Conservation (phyloP, 2,113 vertebrate species). For the Camelus bactrianus region DNA sequence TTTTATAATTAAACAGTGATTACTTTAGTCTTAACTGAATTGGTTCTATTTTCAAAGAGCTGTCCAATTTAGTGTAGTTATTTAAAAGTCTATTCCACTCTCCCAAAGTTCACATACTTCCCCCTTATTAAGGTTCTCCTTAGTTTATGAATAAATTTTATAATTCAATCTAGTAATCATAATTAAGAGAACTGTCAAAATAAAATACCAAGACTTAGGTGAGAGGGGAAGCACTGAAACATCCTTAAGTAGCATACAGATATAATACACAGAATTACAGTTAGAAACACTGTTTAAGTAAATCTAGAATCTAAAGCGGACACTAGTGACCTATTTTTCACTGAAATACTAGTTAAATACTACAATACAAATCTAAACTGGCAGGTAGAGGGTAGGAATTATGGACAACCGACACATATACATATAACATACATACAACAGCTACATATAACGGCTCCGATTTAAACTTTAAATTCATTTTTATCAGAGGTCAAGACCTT, state of each 20-base stretch:
- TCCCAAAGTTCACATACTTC: slow-evolving; percentile 19
- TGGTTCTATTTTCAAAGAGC: slow-evolving; percentile 22
- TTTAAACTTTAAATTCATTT: slow-evolving; percentile 51
- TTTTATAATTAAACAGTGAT: slow-evolving; percentile 39
- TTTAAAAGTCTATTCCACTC: slow-evolving; percentile 53
- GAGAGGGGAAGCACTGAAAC: neutral
- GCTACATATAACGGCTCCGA: neutral
- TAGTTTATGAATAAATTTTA: slow-evolving; percentile 34
- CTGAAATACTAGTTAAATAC: slow-evolving; percentile 23
- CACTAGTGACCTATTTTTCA: neutral
- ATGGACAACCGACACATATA: neutral
- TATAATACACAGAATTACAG: neutral
- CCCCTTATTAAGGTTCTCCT: slow-evolving; percentile 24
- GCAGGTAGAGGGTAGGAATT: neutral
- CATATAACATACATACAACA: neutral
- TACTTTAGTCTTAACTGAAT: slow-evolving; percentile 40
- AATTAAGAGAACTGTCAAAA: slow-evolving; percentile 60
- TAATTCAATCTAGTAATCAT: slow-evolving; percentile 31
- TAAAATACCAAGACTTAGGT: neutral
- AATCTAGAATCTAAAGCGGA: slow-evolving; percentile 1
- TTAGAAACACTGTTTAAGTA: slow-evolving; percentile 37
- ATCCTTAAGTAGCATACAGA: neutral
- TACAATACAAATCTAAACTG: neutral
- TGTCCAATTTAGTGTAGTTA: slow-evolving; percentile 2
- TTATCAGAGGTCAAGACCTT: neutral